Evolutionary conservation across 2,113 vertebrate species (phyloP).

Genomic region (Phrynocephalus versicolor): DNA sequence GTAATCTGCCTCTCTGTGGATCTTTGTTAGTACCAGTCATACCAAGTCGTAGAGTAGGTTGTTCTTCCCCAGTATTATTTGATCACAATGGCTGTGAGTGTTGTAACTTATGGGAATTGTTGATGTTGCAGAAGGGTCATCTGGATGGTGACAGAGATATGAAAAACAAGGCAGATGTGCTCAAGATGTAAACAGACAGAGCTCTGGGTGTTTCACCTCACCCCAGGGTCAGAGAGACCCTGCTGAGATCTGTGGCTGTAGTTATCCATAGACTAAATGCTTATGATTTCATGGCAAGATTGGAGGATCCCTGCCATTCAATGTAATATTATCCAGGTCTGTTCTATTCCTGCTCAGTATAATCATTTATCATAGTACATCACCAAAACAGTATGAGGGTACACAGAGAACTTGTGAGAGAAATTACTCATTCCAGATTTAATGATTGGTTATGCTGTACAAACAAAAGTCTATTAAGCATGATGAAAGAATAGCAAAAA

Average conservation of each 20-base stretch:
- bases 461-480: slow-evolving; percentile 32
- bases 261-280: slow-evolving; percentile 12
- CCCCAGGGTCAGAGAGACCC: background rate
- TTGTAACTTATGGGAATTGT: background rate
- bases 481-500: slow-evolving; percentile 46
- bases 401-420: slow-evolving; percentile 51
- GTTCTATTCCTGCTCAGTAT: slow-evolving; percentile 30
- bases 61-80: background rate
- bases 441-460: slow-evolving; percentile 49
- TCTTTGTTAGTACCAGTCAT: background rate
- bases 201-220: background rate
- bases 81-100: background rate
- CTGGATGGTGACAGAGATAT: background rate
- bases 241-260: background rate
- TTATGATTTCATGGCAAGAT: background rate
- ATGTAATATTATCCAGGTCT: background rate
- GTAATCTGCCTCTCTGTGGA: too few species aligned
- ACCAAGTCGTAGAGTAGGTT: too few species aligned
- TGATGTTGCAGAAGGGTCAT: background rate
- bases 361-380: slow-evolving; percentile 35
- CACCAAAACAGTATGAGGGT: slow-evolving; percentile 43
- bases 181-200: background rate
- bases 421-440: slow-evolving; percentile 53
- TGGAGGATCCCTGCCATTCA: background rate
- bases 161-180: background rate